These are phyloP conservation scores for Alethe diademata DNA, from an alignment of 2,113 vertebrate species.

Conservation along the genomic window DNA sequence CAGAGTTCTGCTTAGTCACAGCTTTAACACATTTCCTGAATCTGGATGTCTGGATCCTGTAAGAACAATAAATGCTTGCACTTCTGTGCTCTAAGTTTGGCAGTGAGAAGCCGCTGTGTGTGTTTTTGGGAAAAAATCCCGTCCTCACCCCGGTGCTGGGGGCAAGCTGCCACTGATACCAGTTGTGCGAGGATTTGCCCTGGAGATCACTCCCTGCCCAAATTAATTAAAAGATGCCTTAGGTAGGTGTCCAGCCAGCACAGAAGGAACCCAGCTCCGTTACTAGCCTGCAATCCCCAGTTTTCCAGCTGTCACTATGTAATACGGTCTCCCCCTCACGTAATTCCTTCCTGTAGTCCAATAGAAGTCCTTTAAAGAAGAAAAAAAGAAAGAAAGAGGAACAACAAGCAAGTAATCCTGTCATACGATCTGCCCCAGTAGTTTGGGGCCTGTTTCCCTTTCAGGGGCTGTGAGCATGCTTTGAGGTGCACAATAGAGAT, in stretches of 20 bases:
- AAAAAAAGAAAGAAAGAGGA: conserved; percentile 50
- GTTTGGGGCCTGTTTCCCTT: conserved; percentile 67
- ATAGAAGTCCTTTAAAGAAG: conserved; percentile 46
- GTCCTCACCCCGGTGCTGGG: fast-evolving
- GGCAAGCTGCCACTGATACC: not conserved
- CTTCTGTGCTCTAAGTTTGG: not conserved
- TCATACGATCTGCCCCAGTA: conserved; percentile 69
- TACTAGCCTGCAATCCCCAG: conserved; percentile 55
- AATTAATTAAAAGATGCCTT: conserved; percentile 66
- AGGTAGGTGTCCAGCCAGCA: conserved; percentile 48
- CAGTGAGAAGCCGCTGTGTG: not conserved
- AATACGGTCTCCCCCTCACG: conserved; percentile 57
- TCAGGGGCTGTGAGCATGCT: conserved; percentile 66
- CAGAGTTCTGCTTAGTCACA: not conserved
- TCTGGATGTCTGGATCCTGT: not conserved
- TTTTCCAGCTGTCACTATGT: conserved; percentile 72
- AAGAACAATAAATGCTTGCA: not conserved
- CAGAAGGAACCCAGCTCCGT: conserved; percentile 62
- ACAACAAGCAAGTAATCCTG: conserved; percentile 68
- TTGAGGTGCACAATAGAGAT: conserved; percentile 72
- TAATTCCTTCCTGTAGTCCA: conserved; percentile 61
- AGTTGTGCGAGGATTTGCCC: not conserved
- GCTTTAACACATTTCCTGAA: not conserved
- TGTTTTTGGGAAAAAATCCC: not conserved
- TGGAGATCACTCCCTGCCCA: not conserved